These are phyloP conservation scores for Aix galericulata DNA, from an alignment of 2,113 vertebrate species.

Conservation along the genomic window DNA sequence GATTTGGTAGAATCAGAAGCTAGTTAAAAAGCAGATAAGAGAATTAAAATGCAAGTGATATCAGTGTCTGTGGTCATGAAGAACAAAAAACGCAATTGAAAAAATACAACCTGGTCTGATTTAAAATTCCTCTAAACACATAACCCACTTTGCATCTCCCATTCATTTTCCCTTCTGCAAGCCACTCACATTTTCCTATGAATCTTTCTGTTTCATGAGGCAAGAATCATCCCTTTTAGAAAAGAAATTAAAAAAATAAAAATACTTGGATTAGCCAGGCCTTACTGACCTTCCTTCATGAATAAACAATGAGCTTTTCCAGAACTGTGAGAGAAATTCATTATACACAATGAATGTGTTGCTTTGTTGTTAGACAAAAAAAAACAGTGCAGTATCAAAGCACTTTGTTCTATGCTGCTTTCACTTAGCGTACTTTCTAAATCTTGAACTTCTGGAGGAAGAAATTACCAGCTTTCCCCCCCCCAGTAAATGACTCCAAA, in stretches of 20 bases:
- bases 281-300: conserved; percentile 15
- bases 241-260: not conserved
- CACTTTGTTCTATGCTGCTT: conserved; percentile 42
- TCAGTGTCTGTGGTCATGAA: not conserved
- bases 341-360: conserved; percentile 14
- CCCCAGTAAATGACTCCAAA: not conserved
- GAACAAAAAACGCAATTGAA: not conserved
- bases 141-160: not conserved
- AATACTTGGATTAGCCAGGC: conserved; percentile 10
- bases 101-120: not conserved
- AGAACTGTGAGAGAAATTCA: conserved; percentile 20
- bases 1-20: not conserved
- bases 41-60: not conserved
- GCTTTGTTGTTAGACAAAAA: conserved; percentile 6
- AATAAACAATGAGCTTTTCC: conserved; percentile 53
- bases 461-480: not conserved
- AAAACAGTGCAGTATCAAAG: not conserved
- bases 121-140: not conserved
- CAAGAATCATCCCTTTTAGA: not conserved
- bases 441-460: not conserved
- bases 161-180: not conserved
- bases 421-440: not conserved
- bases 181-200: not conserved
- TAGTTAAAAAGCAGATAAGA: not conserved
- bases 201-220: not conserved